A percentile compares a stretch with the other conserved stretches of the same genome.
Evolutionary conservation across 2,113 vertebrate species (phyloP).

Genomic region (Dolichotis patagonum): DNA sequence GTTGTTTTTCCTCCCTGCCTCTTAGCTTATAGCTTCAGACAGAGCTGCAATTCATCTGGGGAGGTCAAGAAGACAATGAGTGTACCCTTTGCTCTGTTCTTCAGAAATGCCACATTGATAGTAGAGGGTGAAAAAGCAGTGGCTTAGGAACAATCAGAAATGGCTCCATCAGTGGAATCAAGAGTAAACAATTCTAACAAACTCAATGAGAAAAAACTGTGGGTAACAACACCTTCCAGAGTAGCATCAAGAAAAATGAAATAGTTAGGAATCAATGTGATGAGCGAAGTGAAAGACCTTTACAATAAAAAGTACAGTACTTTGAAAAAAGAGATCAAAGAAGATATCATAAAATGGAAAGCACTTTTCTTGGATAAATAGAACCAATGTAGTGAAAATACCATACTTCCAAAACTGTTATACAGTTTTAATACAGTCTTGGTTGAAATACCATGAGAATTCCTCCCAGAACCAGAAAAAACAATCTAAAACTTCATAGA

Average conservation of each 20-base stretch:
- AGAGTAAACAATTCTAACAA: slow-evolving; percentile 40
- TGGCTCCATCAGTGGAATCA: neutral
- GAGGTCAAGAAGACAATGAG: slow-evolving; percentile 5
- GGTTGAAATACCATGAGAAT: neutral
- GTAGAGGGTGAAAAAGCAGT: neutral
- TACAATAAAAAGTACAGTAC: neutral
- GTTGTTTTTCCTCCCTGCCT: neutral
- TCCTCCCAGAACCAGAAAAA: neutral
- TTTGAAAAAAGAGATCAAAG: neutral
- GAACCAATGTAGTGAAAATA: neutral
- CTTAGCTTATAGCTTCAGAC: neutral
- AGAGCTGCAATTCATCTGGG: neutral
- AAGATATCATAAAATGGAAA: neutral
- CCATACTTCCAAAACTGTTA: neutral
- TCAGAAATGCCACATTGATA: slow-evolving; percentile 40
- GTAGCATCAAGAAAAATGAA: neutral
- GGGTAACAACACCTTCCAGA: neutral
- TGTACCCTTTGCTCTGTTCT: slow-evolving; percentile 2
- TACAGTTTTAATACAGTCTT: neutral
- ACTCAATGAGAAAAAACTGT: neutral
- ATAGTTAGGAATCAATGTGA: neutral
- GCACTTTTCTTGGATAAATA: neutral
- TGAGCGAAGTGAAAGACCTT: neutral
- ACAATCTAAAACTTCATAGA: neutral
- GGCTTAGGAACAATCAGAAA: slow-evolving; percentile 3